These are phyloP conservation scores for Drosophila vallismaia DNA, from an alignment of 2,888 invertebrate species.

Conservation along the genomic window DNA sequence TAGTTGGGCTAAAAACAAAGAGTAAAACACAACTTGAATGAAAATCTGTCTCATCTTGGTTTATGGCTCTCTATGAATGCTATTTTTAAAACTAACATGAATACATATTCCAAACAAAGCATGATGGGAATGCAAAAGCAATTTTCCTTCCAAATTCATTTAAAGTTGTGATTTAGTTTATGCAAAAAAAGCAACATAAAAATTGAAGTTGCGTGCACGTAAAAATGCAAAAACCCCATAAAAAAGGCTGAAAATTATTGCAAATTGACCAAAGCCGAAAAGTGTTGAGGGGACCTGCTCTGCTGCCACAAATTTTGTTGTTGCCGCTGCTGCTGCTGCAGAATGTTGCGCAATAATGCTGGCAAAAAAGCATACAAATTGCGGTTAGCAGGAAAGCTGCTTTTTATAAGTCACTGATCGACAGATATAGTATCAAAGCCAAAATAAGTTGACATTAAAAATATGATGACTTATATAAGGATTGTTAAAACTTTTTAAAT, in stretches of 20 bases:
- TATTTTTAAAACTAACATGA: conserved; percentile 48
- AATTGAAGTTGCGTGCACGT: conserved; percentile 22
- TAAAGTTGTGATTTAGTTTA: conserved; percentile 24
- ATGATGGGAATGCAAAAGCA: conserved; percentile 30
- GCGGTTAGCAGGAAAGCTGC: conserved; percentile 26
- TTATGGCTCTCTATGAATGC: conserved; percentile 36
- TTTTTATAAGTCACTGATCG: conserved; percentile 37
- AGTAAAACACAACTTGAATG: conserved; percentile 12
- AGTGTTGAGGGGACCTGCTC: conserved; percentile 26
- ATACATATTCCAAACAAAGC: conserved; percentile 7
- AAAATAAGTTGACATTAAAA: conserved; percentile 59
- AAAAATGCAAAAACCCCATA: conserved; percentile 19
- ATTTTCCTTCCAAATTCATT: conserved; percentile 15
- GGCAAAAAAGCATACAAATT: conserved; percentile 17
- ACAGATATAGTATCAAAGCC: conserved; percentile 61
- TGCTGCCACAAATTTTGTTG: background rate
- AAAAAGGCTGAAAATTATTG: conserved; percentile 27
- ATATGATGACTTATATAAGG: background rate
- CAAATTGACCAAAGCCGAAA: conserved; percentile 37
- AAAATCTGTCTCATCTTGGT: conserved; percentile 63
- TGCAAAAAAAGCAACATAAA: conserved; percentile 18
- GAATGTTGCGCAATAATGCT: conserved; percentile 30
- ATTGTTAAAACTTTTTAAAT: background rate
- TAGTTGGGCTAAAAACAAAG: conserved; percentile 32
- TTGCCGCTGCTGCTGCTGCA: conserved; percentile 5